These are phyloP conservation scores for Pelochelys cantorii DNA, from an alignment of 2,797 vertebrate species.

Conservation along the genomic window DNA sequence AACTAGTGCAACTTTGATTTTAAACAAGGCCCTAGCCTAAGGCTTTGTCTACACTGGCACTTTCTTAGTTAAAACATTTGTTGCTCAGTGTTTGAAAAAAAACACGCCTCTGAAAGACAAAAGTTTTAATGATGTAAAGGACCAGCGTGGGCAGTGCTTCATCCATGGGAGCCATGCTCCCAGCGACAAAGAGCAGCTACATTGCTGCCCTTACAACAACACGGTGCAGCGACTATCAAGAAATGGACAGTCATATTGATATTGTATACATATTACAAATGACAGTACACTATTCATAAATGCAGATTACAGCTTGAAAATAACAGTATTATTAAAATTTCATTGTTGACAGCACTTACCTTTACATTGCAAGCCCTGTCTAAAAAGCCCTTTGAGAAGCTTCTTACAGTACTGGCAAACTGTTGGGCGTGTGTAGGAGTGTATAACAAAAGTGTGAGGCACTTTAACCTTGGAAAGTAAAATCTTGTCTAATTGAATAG, in stretches of 20 bases:
- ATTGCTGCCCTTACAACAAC: no score
- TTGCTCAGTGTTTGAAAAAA: no score
- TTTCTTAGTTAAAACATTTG: no score
- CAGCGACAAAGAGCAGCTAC: no score
- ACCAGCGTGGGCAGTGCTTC: no score
- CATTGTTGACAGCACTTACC: conserved; percentile 78
- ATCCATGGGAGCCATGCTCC: no score
- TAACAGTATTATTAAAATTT: not conserved
- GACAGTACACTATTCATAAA: not conserved
- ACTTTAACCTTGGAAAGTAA: conserved; percentile 96
- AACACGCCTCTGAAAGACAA: no score
- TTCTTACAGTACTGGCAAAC: conserved; percentile 99
- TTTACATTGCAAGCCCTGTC: conserved; percentile 96
- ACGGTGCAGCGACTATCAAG: not conserved
- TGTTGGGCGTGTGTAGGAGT: conserved; percentile 95
- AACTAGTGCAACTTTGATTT: not conserved
- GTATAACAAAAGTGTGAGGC: conserved; percentile 96
- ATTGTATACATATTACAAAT: not conserved
- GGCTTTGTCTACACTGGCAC: no score
- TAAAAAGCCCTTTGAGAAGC: conserved; percentile 95
- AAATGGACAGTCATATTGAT: not conserved
- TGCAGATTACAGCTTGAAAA: not conserved
- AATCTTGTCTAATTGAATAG: conserved; percentile 96
- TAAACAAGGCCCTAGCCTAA: not conserved
- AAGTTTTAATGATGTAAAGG: no score